phyloP scores from a whole-genome alignment of 1,140 invertebrate genomes.

The Gyrodactylus bullatarudis region DNA sequence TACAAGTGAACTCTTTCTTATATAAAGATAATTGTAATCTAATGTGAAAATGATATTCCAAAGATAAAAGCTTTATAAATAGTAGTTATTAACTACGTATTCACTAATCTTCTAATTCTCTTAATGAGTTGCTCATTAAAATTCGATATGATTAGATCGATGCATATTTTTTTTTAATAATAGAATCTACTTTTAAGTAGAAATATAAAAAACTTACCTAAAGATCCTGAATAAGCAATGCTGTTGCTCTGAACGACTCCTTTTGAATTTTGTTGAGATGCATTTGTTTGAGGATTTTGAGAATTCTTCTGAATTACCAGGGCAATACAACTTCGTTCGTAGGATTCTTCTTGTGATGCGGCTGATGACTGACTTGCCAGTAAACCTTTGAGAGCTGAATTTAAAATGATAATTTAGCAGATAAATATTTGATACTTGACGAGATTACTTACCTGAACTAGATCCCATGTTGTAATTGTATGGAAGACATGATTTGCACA shows the following conservation, averaged over 20 bases:
- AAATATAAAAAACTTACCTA: too few species aligned
- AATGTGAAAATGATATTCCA: too few species aligned
- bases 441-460: neutral
- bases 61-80: too few species aligned
- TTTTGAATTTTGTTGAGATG: neutral
- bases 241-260: neutral
- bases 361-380: neutral
- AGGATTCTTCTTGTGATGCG: neutral
- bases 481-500: slow-evolving; percentile 69
- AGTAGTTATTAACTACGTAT: too few species aligned
- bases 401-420: neutral
- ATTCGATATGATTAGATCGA: too few species aligned
- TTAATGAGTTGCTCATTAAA: too few species aligned
- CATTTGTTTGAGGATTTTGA: neutral
- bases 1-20: too few species aligned
- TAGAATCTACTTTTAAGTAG: too few species aligned
- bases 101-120: too few species aligned
- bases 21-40: too few species aligned
- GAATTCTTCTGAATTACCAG: neutral
- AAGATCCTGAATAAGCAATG: neutral
- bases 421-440: neutral
- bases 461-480: slow-evolving; percentile 52
- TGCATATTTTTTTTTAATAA: too few species aligned
- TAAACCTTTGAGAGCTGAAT: neutral
- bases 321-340: neutral